Conservation (phyloP, 2,113 vertebrate species). For the Ameiurus melas region DNA sequence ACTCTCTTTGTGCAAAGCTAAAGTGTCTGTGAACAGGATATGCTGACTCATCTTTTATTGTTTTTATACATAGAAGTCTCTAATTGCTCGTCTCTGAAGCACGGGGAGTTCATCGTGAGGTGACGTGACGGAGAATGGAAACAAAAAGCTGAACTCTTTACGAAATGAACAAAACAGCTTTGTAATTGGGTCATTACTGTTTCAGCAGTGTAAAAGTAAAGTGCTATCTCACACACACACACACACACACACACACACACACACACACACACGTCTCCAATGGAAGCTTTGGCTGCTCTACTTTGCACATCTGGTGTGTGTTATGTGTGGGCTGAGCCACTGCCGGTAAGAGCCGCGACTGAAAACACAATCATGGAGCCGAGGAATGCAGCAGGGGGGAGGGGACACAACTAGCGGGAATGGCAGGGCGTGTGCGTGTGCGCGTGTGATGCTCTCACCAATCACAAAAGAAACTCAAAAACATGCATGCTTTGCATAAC, state of each 20-base stretch:
- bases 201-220: conserved; percentile 1
- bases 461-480: not conserved
- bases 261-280: conserved; percentile 3
- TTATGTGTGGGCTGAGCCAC: conserved; percentile 49
- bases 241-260: conserved; percentile 13
- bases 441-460: not conserved
- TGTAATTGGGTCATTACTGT: not conserved
- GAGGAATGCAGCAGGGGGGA: conserved; percentile 50
- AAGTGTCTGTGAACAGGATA: not conserved
- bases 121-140: conserved; percentile 4
- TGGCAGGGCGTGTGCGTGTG: conserved; percentile 14
- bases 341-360: conserved; percentile 48
- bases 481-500: not conserved
- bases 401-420: conserved; percentile 20
- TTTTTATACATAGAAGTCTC: conserved; percentile 2
- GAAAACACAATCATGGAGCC: conserved; percentile 49
- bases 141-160: not conserved
- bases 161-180: not conserved
- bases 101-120: not conserved
- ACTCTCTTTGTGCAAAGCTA: not conserved
- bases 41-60: conserved; percentile 12
- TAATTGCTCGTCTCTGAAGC: not conserved
- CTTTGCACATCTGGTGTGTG: conserved; percentile 55
- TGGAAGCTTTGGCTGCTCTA: conserved; percentile 36
- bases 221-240: not conserved